phyloP scores from a whole-genome alignment of 1,140 invertebrate genomes.

The Leptopilina clavipes region DNA sequence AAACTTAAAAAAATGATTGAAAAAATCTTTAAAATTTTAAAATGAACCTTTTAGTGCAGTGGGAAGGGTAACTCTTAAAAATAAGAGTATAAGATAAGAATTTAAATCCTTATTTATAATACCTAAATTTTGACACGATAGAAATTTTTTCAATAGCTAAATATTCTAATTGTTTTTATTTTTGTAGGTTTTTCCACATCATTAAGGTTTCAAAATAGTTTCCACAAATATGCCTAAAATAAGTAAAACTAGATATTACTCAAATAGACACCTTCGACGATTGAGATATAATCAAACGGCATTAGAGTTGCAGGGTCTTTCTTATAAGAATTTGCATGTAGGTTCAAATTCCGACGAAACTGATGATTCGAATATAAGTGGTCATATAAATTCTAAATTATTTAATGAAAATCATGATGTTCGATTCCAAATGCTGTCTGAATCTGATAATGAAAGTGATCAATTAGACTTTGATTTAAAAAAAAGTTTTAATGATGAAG shows the following conservation, averaged over 20 bases:
- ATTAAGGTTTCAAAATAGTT: not conserved
- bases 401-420: not conserved
- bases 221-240: not conserved
- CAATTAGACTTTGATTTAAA: not conserved
- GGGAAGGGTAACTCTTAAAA: no score
- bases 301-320: not conserved
- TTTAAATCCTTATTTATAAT: no score
- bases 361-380: not conserved
- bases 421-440: not conserved
- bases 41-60: no score
- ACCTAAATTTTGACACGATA: no score
- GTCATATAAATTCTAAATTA: not conserved
- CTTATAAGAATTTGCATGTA: not conserved
- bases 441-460: not conserved
- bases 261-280: not conserved
- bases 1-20: no score
- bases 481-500: not conserved
- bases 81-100: no score
- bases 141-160: not conserved
- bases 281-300: not conserved
- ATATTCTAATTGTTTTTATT: not conserved
- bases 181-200: not conserved
- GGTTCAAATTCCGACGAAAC: not conserved
- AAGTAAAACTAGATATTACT: not conserved
- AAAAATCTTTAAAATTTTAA: no score